Evolutionary conservation across 1,140 invertebrate species (phyloP).

Genomic region (Meloidogyne chitwoodi): DNA sequence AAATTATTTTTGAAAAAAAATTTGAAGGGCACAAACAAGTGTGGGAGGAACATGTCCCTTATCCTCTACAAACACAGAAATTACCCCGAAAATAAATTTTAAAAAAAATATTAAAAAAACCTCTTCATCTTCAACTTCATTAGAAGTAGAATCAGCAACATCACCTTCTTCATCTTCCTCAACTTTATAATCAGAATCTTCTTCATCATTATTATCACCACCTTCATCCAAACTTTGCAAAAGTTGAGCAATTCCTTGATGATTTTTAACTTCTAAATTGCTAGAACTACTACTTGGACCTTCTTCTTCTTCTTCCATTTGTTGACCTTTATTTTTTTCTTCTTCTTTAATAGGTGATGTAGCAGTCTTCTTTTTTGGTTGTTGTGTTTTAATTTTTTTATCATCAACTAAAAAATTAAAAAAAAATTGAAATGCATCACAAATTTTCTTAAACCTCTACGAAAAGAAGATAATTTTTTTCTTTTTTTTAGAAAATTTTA

Average conservation of each 20-base stretch:
- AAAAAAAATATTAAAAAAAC: neutral
- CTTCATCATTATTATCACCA: neutral
- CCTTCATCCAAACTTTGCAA: neutral
- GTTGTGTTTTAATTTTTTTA: no score
- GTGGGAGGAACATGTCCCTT: no score
- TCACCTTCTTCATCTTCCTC: neutral
- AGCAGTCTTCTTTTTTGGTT: neutral
- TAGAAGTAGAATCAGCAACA: neutral
- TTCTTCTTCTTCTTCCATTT: neutral
- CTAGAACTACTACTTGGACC: neutral
- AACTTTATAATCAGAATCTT: constrained; percentile 13
- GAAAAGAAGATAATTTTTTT: no score
- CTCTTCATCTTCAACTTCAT: constrained; percentile 3
- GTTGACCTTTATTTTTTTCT: neutral
- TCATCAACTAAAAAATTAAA: no score
- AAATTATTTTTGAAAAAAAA: no score
- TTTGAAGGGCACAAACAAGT: no score
- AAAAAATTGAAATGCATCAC: no score
- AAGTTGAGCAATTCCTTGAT: neutral
- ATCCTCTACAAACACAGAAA: no score
- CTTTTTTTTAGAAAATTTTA: no score
- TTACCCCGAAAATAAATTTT: neutral
- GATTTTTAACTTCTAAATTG: neutral
- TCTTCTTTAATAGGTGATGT: neutral
- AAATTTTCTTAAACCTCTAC: no score